phyloP scores from a whole-genome alignment of 2,113 vertebrate genomes.

The Zosterops borbonicus region DNA sequence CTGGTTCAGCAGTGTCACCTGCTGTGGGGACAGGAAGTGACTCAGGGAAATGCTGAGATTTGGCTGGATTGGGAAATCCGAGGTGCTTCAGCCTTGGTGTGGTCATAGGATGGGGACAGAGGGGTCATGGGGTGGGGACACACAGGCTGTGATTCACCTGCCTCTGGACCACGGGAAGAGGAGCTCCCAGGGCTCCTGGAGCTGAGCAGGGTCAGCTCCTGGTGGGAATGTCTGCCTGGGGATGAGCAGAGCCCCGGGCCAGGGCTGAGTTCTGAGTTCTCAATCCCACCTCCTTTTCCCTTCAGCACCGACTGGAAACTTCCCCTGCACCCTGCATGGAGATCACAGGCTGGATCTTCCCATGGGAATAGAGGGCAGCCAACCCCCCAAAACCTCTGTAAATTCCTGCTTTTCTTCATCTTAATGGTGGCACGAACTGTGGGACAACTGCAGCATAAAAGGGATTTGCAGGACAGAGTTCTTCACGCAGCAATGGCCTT shows the following conservation, averaged over 20 bases:
- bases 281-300: background rate
- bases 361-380: rapidly evolving
- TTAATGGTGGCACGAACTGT: background rate
- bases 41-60: rapidly evolving
- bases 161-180: background rate
- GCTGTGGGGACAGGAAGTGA: background rate
- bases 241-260: background rate
- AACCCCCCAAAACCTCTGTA: background rate
- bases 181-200: background rate
- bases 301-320: background rate
- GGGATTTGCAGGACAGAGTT: background rate
- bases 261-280: background rate
- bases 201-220: background rate
- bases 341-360: background rate
- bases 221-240: background rate
- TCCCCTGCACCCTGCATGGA: background rate
- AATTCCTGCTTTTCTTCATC: background rate
- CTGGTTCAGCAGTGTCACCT: background rate
- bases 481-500: background rate
- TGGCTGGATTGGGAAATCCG: background rate
- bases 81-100: background rate
- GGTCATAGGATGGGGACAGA: background rate
- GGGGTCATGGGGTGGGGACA: background rate
- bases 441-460: background rate
- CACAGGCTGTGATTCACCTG: background rate